Evolutionary conservation across 2,888 invertebrate genomes (phyloP).

Genomic region (Trichopria drosophilae): DNA sequence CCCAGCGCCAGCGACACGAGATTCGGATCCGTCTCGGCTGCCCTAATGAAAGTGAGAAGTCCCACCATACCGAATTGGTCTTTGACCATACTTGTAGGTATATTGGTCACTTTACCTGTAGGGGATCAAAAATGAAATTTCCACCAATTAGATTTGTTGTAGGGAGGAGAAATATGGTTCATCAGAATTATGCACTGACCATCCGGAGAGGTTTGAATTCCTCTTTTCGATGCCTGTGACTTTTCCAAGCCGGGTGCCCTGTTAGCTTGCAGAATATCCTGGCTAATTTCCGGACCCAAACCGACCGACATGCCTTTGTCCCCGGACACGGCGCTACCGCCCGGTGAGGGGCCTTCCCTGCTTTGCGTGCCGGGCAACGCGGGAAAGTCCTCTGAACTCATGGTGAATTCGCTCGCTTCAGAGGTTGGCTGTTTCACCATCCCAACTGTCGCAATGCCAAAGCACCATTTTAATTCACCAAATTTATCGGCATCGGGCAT

Average conservation of each 20-base stretch:
- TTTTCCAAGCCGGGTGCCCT: slow-evolving; percentile 55
- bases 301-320: slow-evolving; percentile 59
- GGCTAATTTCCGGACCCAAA: slow-evolving; percentile 56
- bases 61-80: slow-evolving; percentile 99
- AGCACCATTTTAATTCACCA: no score
- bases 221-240: slow-evolving; percentile 66
- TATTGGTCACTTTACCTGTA: slow-evolving; percentile 94
- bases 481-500: no score
- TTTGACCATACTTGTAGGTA: slow-evolving; percentile 97
- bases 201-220: slow-evolving; percentile 94
- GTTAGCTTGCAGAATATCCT: slow-evolving; percentile 55
- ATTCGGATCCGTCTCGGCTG: slow-evolving; percentile 96
- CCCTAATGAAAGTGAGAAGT: slow-evolving; percentile 94
- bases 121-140: no score
- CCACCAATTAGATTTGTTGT: no score
- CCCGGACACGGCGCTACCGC: slow-evolving; percentile 58
- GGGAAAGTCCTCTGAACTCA: slow-evolving; percentile 99
- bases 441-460: slow-evolving; percentile 69
- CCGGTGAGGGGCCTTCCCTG: slow-evolving; percentile 70
- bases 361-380: slow-evolving; percentile 93
- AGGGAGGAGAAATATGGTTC: slow-evolving; percentile 29
- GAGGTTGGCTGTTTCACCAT: slow-evolving; percentile 94
- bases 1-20: slow-evolving; percentile 95
- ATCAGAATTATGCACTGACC: slow-evolving; percentile 61
- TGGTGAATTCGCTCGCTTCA: slow-evolving; percentile 92